Evolutionary conservation across 2,113 vertebrate species (phyloP), one percentile per base, ranked within the genome.

Genomic region (Platysternon megacephalum): DNA sequence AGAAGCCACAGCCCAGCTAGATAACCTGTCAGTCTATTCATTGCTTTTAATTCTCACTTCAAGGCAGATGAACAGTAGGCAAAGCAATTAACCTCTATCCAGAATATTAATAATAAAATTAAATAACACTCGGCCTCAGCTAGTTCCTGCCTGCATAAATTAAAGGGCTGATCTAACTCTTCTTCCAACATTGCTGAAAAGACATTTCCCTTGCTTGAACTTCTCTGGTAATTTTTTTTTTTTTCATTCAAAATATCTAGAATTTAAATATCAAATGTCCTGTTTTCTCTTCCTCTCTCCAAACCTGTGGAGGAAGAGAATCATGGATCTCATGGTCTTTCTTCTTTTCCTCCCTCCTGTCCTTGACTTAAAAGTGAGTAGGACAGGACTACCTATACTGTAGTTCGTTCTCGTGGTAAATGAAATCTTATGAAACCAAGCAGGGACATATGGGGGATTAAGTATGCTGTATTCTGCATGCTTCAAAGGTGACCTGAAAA

Each of bases 11-110:
- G 53, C 82, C 49, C 28, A 74, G 74, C 84, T 92, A 95, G 95
- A 96, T 97, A 95, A 94, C 24, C 42, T 90, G 96, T 94, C 94
- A 95, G 1, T 93, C 91, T 92, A 85, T 91, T 95, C 74, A 1
- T 39, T 94, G 87, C 90, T 95, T 97, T 97, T 96, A 96, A 97
- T 97, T 92, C 93, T 97, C 89, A 91, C 88, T 42, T 56, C 93
- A 82, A 94, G 90, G 93, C 96, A 46, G 74, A 14, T 78, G 74
- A 78, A 28, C 26, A 7, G 39, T 46, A 28, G 39, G 74, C 74
- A 91, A 42, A 85, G 92, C 0, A 0, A 97, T 97, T 96, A 65
- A 83, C 89, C 91, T 95, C 21, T 84, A 87, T 46, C 91, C 93
- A 91, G 79, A 79, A 95, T 97, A 78, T 78, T 78, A 24, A 44